A percentile compares a stretch with the other conserved stretches of the same genome.
Conservation (phyloP, 2,888 invertebrate species). For the Sesia bembeciformis region DNA sequence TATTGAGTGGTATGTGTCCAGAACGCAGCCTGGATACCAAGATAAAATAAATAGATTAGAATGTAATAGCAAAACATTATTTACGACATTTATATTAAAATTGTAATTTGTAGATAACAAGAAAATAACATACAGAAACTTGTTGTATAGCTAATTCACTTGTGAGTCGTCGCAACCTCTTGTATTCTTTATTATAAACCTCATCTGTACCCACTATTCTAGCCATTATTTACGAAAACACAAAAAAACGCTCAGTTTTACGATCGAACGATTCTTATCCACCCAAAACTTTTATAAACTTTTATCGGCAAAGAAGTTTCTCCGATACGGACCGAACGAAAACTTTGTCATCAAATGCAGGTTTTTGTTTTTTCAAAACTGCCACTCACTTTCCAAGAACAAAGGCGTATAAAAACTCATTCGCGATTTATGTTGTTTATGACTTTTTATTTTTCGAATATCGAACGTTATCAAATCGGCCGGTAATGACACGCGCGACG, state of each 20-base stretch:
- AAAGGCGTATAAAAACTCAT: no score
- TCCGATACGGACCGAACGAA: background rate
- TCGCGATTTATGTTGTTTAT: no score
- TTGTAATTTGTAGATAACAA: no score
- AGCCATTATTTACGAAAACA: constrained; percentile 28
- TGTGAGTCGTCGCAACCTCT: constrained; percentile 78
- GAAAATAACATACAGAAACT: constrained; percentile 76
- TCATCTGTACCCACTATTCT: constrained; percentile 42
- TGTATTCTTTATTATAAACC: constrained; percentile 80
- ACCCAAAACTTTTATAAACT: constrained; percentile 10
- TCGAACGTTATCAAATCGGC: constrained; percentile 26
- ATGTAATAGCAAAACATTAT: no score
- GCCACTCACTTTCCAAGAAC: no score
- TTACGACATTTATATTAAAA: no score
- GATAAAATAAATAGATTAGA: no score
- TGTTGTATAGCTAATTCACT: constrained; percentile 79
- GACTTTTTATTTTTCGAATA: background rate
- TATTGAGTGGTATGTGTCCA: no score
- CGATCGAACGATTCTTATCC: constrained; percentile 5
- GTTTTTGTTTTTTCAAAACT: constrained; percentile 17
- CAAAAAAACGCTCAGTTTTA: constrained; percentile 5
- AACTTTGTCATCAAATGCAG: no score
- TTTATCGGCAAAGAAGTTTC: constrained; percentile 14
- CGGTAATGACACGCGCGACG: constrained; percentile 39
- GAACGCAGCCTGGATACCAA: no score